A percentile compares a stretch with the other conserved stretches of the same genome.
Evolutionary conservation across 1,140 invertebrate genomes (phyloP).

Genomic region (Brachionus paranguensis): DNA sequence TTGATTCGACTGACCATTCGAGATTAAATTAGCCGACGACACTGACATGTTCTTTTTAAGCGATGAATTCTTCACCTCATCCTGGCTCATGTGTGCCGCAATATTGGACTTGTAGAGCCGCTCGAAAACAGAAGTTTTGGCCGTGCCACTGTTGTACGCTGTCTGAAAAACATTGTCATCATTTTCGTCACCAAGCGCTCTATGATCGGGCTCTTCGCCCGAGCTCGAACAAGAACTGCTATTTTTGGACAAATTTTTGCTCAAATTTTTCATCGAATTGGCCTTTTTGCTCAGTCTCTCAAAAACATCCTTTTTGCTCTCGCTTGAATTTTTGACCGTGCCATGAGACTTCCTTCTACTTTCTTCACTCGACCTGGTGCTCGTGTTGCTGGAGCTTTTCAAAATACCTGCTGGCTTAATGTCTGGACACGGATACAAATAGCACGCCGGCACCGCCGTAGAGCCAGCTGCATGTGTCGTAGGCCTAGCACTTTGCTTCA

Average conservation of each 20-base stretch:
- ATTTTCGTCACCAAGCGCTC: neutral
- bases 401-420: neutral
- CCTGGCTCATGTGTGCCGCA: slow-evolving; percentile 29
- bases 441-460: neutral
- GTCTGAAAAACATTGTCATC: neutral
- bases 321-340: neutral
- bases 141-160: neutral
- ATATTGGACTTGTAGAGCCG: slow-evolving; percentile 33
- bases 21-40: slow-evolving; percentile 27
- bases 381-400: neutral
- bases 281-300: neutral
- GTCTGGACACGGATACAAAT: slow-evolving; percentile 16
- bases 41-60: slow-evolving; percentile 35
- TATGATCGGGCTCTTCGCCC: neutral
- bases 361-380: neutral
- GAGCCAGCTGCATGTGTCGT: neutral
- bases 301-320: slow-evolving; percentile 22
- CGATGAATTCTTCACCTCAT: neutral
- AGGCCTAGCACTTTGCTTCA: neutral
- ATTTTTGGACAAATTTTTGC: neutral
- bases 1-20: neutral
- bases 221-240: neutral
- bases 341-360: neutral
- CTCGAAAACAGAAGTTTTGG: slow-evolving; percentile 29
- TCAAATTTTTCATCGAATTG: slow-evolving; percentile 31